A percentile compares a stretch with the other conserved stretches of the same genome.
Evolutionary conservation across 2,888 invertebrate species (phyloP).

Genomic region (Melanostoma scalare): DNA sequence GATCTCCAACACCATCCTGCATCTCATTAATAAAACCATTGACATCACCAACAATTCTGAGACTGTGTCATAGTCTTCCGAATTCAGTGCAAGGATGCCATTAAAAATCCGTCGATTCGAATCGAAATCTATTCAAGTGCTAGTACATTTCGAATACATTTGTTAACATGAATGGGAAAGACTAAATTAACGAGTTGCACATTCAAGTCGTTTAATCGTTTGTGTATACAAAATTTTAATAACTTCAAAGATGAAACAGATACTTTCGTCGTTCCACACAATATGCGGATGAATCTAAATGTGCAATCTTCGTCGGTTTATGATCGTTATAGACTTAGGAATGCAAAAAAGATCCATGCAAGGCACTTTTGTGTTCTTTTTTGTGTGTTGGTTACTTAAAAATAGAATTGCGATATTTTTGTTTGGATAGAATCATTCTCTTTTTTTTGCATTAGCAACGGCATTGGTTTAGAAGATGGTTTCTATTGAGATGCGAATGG

Average conservation of each 20-base stretch:
- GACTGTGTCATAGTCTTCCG: background rate
- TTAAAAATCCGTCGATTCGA: background rate
- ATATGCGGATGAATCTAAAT: slow-evolving; percentile 20
- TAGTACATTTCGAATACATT: background rate
- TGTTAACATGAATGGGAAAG: background rate
- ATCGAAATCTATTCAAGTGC: slow-evolving; percentile 1
- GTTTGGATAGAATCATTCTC: slow-evolving; percentile 32
- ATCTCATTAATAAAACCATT: slow-evolving; percentile 48
- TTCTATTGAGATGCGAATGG: slow-evolving; percentile 40
- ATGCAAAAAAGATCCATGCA: slow-evolving; percentile 47
- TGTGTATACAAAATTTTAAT: slow-evolving; percentile 45
- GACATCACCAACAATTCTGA: slow-evolving; percentile 25
- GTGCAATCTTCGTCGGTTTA: slow-evolving; percentile 22
- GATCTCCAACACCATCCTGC: slow-evolving; percentile 37
- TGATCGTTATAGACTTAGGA: slow-evolving; percentile 36
- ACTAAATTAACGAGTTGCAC: slow-evolving; percentile 38
- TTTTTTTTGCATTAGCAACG: slow-evolving; percentile 14
- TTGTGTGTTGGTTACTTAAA: slow-evolving; percentile 29
- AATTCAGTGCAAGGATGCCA: slow-evolving; percentile 55
- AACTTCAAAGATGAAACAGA: slow-evolving; percentile 33
- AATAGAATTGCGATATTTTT: slow-evolving; percentile 63
- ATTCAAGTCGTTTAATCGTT: slow-evolving; percentile 45
- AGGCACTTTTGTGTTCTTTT: slow-evolving; percentile 12
- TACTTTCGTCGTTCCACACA: background rate
- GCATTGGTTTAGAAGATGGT: slow-evolving; percentile 29